Percentiles rank a stretch among this genome's conserved stretches.
These are phyloP conservation scores for Cherax quadricarinatus DNA, from an alignment of 1,140 invertebrate species.

Conservation along the genomic window DNA sequence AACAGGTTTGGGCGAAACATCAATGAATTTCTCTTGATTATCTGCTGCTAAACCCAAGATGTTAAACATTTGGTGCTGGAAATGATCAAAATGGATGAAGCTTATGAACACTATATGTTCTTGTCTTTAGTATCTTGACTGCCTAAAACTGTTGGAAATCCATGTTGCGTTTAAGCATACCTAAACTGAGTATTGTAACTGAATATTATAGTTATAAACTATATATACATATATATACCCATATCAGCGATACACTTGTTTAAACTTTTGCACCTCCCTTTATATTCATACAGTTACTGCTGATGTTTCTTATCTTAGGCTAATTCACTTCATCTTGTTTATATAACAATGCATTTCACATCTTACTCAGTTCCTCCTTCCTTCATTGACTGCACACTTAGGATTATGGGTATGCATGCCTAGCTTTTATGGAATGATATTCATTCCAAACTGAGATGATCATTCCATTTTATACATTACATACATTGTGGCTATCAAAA, in stretches of 20 bases:
- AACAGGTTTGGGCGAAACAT: slow-evolving; percentile 23
- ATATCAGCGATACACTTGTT: slow-evolving; percentile 42
- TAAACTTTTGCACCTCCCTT: slow-evolving; percentile 18
- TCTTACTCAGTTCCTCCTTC: slow-evolving; percentile 11
- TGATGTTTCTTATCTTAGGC: slow-evolving; percentile 17
- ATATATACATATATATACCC: slow-evolving; percentile 6
- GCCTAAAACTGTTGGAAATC: slow-evolving; percentile 41
- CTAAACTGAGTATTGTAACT: slow-evolving; percentile 18
- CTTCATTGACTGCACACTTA: slow-evolving; percentile 29
- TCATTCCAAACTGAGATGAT: slow-evolving; percentile 10
- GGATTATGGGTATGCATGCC: slow-evolving; percentile 27
- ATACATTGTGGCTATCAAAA: not conserved
- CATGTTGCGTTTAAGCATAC: slow-evolving; percentile 28
- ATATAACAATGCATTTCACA: slow-evolving; percentile 4
- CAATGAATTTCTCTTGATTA: not conserved
- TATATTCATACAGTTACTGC: slow-evolving; percentile 12
- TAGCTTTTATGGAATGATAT: slow-evolving; percentile 17
- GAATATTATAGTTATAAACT: no score
- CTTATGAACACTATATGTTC: not conserved
- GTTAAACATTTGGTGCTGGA: slow-evolving; percentile 28
- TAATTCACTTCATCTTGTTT: slow-evolving; percentile 23
- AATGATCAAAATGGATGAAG: slow-evolving; percentile 6
- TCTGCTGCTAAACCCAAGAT: not conserved
- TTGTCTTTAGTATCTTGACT: not conserved
- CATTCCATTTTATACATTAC: slow-evolving; percentile 41